Evolutionary conservation across 2,113 vertebrate genomes (phyloP).

Genomic region (Noturus placidus): DNA sequence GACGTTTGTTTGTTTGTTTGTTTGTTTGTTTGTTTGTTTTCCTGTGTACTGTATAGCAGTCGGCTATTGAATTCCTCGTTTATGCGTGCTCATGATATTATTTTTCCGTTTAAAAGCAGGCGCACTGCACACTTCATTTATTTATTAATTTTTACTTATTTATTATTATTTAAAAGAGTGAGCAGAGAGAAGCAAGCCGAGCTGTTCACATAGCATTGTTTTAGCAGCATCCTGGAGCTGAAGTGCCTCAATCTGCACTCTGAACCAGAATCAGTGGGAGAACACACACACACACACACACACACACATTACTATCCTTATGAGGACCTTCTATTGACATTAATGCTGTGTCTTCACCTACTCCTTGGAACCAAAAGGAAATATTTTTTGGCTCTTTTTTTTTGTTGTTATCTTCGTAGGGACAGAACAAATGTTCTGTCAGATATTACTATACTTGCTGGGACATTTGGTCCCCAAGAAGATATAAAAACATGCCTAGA

Average conservation of each 20-base stretch:
- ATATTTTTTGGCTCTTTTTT: neutral
- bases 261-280: too few species aligned
- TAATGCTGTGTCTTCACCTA: neutral
- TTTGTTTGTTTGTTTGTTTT: neutral
- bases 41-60: neutral
- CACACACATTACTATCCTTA: neutral
- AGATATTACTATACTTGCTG: neutral
- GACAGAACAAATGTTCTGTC: neutral
- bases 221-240: constrained; percentile 15
- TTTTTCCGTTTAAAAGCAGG: neutral
- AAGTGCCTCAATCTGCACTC: neutral
- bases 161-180: neutral
- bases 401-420: neutral
- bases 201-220: neutral
- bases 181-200: neutral
- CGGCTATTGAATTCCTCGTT: neutral
- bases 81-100: neutral
- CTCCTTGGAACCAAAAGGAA: neutral
- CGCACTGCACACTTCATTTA: neutral
- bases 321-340: neutral
- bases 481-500: neutral
- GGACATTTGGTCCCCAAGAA: neutral
- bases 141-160: neutral
- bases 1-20: neutral
- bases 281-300: neutral